Base-by-base conservation (phyloP, 2,797 vertebrate genomes). In the Pristis pectinata region DNA sequence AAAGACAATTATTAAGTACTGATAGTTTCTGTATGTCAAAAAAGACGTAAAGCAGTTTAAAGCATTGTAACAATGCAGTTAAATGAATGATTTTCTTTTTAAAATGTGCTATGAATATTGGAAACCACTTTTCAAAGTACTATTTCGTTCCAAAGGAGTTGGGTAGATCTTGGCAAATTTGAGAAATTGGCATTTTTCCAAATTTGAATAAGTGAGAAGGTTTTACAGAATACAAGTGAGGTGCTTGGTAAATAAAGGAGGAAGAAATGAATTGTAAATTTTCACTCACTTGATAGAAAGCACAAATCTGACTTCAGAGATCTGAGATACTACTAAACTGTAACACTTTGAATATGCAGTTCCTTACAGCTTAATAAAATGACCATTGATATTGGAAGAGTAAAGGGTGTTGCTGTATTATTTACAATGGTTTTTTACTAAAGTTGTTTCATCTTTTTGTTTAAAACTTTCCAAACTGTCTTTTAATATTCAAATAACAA, bases 371-470 rank as follows among this genome's bases (percentile, higher is more conserved):
- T 94, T 53, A 11, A 41, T 37, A 37, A 70, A 8, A 70, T 11
- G 22, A 72, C 64, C 24, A 53, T 93, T 93, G 9, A 44, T 49
- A 22, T 41, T 61, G 67, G n/a, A 67, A 19, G 85, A 61, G 56
- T 64, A 41, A 49, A 27, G 22, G 10, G 17, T 7, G 37, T 11
- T 11, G 7, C n/a, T 24, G 19, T 64, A 27, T 89, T 61, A 89
- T 67, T 67, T 91, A 67, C n/a, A 53, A 93, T 93, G 11, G 30
- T 94, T 94, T 74, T 76, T 30, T 74, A 74, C 49, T 44, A 76
- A 94, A 22, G 1, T 3, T 19, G 9, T 49, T 72, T 70, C 93
- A 74, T n/a, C 44, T 15, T 76, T 67, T 67, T 94, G 41, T 94
- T 94, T 53, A 94, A 76, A 53, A 8, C 15, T 94, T 13, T 93